phyloP scores from a whole-genome alignment of 2,797 vertebrate species.

The Hypotaenidia okinawae region DNA sequence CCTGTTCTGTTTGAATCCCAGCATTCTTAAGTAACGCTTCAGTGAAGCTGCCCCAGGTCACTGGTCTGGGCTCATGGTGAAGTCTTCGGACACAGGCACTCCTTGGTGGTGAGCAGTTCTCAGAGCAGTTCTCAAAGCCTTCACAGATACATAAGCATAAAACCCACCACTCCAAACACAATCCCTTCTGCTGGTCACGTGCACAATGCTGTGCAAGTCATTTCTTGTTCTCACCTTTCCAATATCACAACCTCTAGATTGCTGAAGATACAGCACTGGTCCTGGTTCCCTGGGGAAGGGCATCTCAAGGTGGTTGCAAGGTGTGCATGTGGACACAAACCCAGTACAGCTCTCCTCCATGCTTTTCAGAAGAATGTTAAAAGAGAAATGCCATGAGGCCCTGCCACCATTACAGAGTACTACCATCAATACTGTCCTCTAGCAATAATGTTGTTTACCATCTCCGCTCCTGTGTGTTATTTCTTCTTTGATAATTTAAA shows the following conservation, averaged over 20 bases:
- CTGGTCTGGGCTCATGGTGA: neutral
- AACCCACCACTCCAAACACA: neutral
- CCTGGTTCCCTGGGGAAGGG: neutral
- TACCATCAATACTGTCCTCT: neutral
- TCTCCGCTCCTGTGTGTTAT: neutral
- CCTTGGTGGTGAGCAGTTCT: neutral
- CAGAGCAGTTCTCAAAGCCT: neutral
- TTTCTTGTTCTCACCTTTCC: neutral
- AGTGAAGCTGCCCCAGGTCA: neutral
- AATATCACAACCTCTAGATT: neutral
- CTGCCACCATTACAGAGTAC: rapidly evolving
- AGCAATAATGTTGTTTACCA: neutral
- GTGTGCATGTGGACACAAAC: rapidly evolving
- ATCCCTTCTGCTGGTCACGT: neutral
- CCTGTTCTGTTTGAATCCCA: neutral
- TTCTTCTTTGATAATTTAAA: neutral
- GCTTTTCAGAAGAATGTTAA: neutral
- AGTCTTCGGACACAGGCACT: neutral
- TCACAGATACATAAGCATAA: neutral
- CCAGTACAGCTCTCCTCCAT: neutral
- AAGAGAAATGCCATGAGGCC: neutral
- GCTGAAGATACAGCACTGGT: neutral
- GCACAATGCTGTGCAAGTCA: neutral
- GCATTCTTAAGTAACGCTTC: neutral
- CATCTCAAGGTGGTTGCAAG: neutral